phyloP scores from a whole-genome alignment of 2,888 invertebrate genomes.

The Galerucella nymphaeae region DNA sequence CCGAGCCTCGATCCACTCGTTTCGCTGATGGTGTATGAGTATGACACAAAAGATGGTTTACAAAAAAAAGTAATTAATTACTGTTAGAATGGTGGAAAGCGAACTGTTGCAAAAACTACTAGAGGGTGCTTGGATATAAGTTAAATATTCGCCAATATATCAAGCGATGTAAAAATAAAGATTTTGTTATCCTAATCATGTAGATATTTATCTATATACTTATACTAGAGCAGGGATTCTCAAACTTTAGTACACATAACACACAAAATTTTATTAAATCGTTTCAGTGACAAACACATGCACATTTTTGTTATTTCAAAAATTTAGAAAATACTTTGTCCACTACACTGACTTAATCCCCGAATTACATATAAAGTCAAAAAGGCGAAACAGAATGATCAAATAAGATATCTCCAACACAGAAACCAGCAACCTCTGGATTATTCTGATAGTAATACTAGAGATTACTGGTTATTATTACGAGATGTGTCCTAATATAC shows the following conservation, averaged over 20 bases:
- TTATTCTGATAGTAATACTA: constrained; percentile 28
- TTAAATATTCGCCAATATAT: neutral
- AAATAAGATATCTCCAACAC: constrained; percentile 25
- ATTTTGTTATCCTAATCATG: too few species aligned
- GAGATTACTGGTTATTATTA: constrained; percentile 29
- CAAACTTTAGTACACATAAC: too few species aligned
- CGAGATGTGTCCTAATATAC: constrained; percentile 35
- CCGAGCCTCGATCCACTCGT: constrained; percentile 5
- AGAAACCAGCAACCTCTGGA: constrained; percentile 15
- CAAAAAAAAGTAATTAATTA: constrained; percentile 26
- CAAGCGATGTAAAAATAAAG: too few species aligned
- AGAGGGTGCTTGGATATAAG: neutral
- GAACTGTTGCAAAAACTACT: constrained; percentile 9
- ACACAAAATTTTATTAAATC: too few species aligned
- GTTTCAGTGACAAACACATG: too few species aligned
- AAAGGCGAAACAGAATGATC: neutral
- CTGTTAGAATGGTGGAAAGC: constrained; percentile 9
- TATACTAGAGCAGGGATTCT: too few species aligned
- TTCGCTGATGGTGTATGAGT: constrained; percentile 10
- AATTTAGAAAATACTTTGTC: too few species aligned
- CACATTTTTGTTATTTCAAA: too few species aligned
- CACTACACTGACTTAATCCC: too few species aligned
- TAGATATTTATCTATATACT: too few species aligned
- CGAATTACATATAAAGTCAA: neutral
- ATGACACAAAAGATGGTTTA: constrained; percentile 12